These are phyloP conservation scores for Alethe diademata DNA, from an alignment of 2,113 vertebrate genomes.

Conservation along the genomic window DNA sequence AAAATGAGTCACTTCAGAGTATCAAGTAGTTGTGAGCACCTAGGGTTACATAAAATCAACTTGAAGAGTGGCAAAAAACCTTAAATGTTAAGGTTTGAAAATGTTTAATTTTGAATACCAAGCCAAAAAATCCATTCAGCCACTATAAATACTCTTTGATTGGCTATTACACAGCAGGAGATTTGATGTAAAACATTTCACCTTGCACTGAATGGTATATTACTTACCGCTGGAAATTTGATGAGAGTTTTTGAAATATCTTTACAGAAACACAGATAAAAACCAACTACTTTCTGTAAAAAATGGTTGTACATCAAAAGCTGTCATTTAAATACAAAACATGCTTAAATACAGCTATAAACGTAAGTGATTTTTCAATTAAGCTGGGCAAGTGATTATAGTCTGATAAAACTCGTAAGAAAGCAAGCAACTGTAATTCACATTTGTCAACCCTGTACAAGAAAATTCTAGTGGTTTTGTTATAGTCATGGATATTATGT, in stretches of 20 bases:
- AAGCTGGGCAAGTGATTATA: conserved; percentile 56
- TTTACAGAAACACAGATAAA: conserved; percentile 74
- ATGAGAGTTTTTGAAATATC: conserved; percentile 70
- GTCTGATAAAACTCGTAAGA: conserved; percentile 60
- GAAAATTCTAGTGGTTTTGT: conserved; percentile 3
- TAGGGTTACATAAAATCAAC: conserved; percentile 73
- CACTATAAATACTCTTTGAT: conserved; percentile 74
- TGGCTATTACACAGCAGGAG: conserved; percentile 74
- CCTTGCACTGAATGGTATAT: conserved; percentile 68
- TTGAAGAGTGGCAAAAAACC: conserved; percentile 67
- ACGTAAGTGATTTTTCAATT: conserved; percentile 72
- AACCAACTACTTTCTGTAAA: conserved; percentile 69
- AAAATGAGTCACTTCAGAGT: conserved; percentile 59
- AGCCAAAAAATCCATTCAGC: conserved; percentile 71
- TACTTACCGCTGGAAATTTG: conserved; percentile 71
- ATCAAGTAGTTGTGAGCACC: conserved; percentile 63
- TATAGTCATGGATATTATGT: neutral
- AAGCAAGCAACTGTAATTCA: conserved; percentile 51
- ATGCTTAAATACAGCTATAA: conserved; percentile 71
- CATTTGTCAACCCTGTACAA: conserved; percentile 26
- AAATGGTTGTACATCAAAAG: conserved; percentile 67
- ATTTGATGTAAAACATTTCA: conserved; percentile 74
- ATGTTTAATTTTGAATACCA: conserved; percentile 73
- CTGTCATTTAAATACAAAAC: conserved; percentile 74
- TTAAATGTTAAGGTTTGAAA: conserved; percentile 74